Base-by-base conservation (phyloP, 1,140 invertebrate species). In the Pseudomyrmex concolor region DNA sequence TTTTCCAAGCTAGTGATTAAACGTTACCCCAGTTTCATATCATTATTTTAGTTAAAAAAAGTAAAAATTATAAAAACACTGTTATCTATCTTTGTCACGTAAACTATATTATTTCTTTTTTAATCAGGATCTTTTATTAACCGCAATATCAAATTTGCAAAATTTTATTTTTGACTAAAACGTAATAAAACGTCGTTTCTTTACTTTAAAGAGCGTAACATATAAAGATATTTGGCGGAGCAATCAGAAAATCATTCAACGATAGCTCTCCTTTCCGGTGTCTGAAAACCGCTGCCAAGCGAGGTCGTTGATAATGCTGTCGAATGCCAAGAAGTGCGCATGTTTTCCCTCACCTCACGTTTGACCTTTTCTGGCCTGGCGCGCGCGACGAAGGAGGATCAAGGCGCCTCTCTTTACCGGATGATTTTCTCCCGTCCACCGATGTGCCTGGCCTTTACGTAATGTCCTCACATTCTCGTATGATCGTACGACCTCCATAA, bases 291-390 rank as follows among this genome's bases (percentile, higher is more conserved):
- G 85, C 22, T 60, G 22, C 48, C 85, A 51, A 43, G 62, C 22
- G 67, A 71, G 63, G 67, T 83, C 68, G 76, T 55, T 71, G 85
- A 86, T 85, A 57, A 70, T 68, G 19, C 62, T 43, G 48, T 66
- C 59, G 72, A 80, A 67, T 86, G 85, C 85, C 76, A 81, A 67
- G 84, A 34, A 73, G 50, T 50, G 84, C 84, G 51, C 73, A 50
- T 81, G 64, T 84, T 70, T 86, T 67, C 78, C 5, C 34, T 34
- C 34, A 34, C 34, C 54, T 86, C 85, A 86, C 85, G 84, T 86
- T 86, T 85, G 85, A 86, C 85, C 85, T 86, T 86, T 86, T 71
- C 50, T 67, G 68, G 55, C 51, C 55, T 67, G 59, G 10, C 55
- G 22, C 25, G 22, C 25, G 48, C 45, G 43, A 66, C 17, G 50